Evolutionary conservation across 2,888 invertebrate species (phyloP).

Genomic region (Scaptomyza polygonia): DNA sequence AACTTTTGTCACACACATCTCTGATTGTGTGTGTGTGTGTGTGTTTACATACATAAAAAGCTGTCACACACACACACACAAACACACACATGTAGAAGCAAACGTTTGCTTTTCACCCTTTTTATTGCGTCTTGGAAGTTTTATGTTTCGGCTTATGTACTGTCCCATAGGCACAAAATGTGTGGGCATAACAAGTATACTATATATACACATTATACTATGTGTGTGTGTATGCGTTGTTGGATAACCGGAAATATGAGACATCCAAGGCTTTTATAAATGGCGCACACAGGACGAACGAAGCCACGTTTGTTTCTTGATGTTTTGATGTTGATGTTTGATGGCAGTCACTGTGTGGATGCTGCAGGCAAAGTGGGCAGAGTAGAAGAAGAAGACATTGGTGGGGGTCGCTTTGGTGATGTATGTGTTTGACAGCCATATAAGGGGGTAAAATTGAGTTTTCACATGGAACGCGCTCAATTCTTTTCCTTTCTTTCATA

Average conservation of each 20-base stretch:
- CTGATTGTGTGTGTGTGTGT: slow-evolving; percentile 16
- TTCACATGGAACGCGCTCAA: slow-evolving; percentile 62
- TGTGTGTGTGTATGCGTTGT: slow-evolving; percentile 34
- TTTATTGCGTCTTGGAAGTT: slow-evolving; percentile 79
- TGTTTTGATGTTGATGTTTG: slow-evolving; percentile 66
- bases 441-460: slow-evolving; percentile 80
- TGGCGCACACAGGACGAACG: slow-evolving; percentile 63
- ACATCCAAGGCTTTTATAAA: slow-evolving; percentile 81
- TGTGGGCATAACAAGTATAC: slow-evolving; percentile 14
- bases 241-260: slow-evolving; percentile 80
- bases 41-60: slow-evolving; percentile 68
- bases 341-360: slow-evolving; percentile 51
- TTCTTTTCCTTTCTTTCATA: slow-evolving; percentile 53
- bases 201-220: slow-evolving; percentile 10
- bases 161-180: slow-evolving; percentile 42
- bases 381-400: background rate
- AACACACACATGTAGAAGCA: slow-evolving; percentile 34
- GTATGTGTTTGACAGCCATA: slow-evolving; percentile 77
- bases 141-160: slow-evolving; percentile 70
- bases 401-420: slow-evolving; percentile 46
- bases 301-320: slow-evolving; percentile 53
- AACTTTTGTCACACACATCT: slow-evolving; percentile 68
- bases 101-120: slow-evolving; percentile 72
- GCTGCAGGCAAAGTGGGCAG: slow-evolving; percentile 2
- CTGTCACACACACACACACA: too few relatives aligned